Evolutionary conservation across 2,113 vertebrate genomes (phyloP), one percentile per base, ranked within the genome.

Genomic region (Archilochus colubris): DNA sequence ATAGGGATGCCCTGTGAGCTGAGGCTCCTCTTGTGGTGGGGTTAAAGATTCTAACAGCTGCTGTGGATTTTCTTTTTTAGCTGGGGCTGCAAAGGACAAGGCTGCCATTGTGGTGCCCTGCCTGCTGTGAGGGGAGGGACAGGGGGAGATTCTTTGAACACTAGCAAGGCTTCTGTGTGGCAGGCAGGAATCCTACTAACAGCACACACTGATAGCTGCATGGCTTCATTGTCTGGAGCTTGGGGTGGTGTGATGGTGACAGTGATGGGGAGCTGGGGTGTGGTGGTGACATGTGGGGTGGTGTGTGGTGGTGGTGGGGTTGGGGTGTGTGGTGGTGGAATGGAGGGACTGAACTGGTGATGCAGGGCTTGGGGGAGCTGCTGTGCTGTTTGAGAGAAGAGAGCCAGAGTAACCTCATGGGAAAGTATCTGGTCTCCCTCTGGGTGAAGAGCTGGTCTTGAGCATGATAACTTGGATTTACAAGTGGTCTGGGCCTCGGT

Each of bases 391-490:
- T 38, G 36, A 5, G 11, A 31, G 8, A 3, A 23, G 8, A 27
- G 54, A 11, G 7, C 0, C 0, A 40, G 53, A 15, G 9, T 58
- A 48, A 22, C 22, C 36, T 31, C 0, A 1, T 2, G 36, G 20
- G 20, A n/a, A 55, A 50, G 3, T 16, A 31, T 40, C 54, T 0
- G 0, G 18, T 11, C 6, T 66, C 25, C 1, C 21, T 10, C 31
- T 3, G 2, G 38, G 44, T 27, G 16, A 40, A 21, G 43, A n/a
- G 46, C 0, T 61, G 61, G n/a, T 23, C 28, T 9, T 13, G 15
- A n/a, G 51, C 44, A 61, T 43, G 40, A 28, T 15, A 9, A 38
- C 36, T 38, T 16, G 11, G 43, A 6, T 61, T 66, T 17, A 6
- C 20, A 27, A 11, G 19, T 58, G 57, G 36, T 12, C 36, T 40